A percentile compares a stretch with the other conserved stretches of the same genome.
These are phyloP conservation scores for Noctua janthina DNA, from an alignment of 2,888 invertebrate genomes.

Conservation along the genomic window DNA sequence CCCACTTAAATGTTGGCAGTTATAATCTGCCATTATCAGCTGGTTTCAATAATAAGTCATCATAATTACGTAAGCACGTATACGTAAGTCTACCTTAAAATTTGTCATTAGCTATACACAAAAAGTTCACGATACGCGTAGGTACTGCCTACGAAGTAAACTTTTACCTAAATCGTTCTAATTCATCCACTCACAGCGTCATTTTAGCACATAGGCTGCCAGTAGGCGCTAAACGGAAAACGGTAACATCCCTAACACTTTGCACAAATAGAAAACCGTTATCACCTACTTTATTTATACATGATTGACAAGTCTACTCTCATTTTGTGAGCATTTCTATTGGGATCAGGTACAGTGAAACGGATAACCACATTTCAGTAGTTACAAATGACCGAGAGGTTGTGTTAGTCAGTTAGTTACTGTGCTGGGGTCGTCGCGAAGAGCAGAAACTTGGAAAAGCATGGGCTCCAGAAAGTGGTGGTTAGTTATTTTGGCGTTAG, in stretches of 20 bases:
- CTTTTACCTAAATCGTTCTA: slow-evolving; percentile 43
- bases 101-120: background rate
- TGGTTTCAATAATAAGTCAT: background rate
- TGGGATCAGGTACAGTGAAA: slow-evolving; percentile 58
- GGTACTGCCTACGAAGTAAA: slow-evolving; percentile 24
- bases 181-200: slow-evolving; percentile 58
- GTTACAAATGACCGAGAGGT: slow-evolving; percentile 59
- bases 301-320: slow-evolving; percentile 71
- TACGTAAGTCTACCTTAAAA: background rate
- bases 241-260: slow-evolving; percentile 84
- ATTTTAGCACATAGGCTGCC: slow-evolving; percentile 69
- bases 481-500: slow-evolving; percentile 69
- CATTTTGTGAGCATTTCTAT: slow-evolving; percentile 75
- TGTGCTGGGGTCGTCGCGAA: slow-evolving; percentile 2
- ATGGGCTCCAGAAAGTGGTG: slow-evolving; percentile 77
- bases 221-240: slow-evolving; percentile 81
- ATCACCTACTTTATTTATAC: slow-evolving; percentile 84
- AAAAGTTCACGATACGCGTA: slow-evolving; percentile 36
- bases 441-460: slow-evolving; percentile 5
- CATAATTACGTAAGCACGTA: background rate
- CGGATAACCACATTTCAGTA: slow-evolving; percentile 35
- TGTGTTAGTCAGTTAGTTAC: slow-evolving; percentile 15
- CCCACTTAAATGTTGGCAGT: background rate
- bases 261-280: slow-evolving; percentile 86
- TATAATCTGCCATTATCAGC: background rate